A percentile compares a stretch with the other conserved stretches of the same genome.
Evolutionary conservation across 1,140 invertebrate species (phyloP).

Genomic region (Proales similis): DNA sequence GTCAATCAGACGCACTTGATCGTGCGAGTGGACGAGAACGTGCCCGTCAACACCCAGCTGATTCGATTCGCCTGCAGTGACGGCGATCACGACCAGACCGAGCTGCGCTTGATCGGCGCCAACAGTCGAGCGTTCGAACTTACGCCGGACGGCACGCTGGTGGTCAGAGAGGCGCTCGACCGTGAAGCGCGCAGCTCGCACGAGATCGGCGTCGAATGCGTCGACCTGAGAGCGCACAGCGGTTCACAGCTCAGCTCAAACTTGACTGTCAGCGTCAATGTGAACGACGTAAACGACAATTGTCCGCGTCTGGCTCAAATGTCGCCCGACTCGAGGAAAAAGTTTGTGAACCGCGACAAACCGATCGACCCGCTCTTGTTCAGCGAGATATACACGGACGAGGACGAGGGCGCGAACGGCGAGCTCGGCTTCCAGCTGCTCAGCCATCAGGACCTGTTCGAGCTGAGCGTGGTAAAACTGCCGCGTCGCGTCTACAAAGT

Average conservation of each 20-base stretch:
- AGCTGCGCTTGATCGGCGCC: too few relatives aligned
- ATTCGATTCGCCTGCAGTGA: too few relatives aligned
- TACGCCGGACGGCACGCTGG: not conserved
- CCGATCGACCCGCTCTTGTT: not conserved
- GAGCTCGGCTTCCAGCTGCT: not conserved
- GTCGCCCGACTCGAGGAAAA: not conserved
- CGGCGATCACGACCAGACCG: too few relatives aligned
- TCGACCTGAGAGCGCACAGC: too few relatives aligned
- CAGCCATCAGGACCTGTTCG: not conserved
- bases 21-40: not conserved
- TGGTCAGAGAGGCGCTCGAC: not conserved
- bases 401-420: not conserved
- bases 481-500: not conserved
- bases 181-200: not conserved
- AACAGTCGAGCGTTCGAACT: conserved; percentile 20
- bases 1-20: too few relatives aligned
- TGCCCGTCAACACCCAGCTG: not conserved
- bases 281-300: conserved; percentile 30
- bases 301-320: not conserved
- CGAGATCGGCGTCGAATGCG: not conserved
- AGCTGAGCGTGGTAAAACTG: not conserved
- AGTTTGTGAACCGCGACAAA: not conserved
- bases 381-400: not conserved
- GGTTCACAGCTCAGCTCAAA: conserved; percentile 10
- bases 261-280: not conserved